phyloP scores from a whole-genome alignment of 2,113 vertebrate genomes.

The Tachysurus fulvidraco region DNA sequence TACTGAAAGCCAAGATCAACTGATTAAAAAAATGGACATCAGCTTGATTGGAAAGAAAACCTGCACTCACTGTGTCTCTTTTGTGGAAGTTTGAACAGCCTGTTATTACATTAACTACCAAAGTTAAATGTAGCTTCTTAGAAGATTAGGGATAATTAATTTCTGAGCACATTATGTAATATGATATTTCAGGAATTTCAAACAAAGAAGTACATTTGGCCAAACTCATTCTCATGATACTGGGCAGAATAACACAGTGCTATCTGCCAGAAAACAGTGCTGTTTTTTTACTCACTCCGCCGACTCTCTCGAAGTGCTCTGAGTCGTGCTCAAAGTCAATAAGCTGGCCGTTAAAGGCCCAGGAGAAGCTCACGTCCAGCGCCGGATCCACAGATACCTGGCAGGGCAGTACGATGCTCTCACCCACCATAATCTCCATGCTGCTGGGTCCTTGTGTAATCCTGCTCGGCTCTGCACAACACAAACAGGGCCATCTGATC shows the following conservation, averaged over 20 bases:
- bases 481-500: conserved; percentile 48
- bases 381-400: conserved; percentile 88
- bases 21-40: background rate
- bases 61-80: background rate
- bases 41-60: background rate
- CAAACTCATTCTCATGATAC: background rate
- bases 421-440: conserved; percentile 92
- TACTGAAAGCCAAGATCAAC: background rate
- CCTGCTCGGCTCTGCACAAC: conserved; percentile 84
- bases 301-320: conserved; percentile 89
- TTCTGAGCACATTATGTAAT: background rate
- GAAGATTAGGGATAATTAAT: background rate
- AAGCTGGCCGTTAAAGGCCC: conserved; percentile 90
- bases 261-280: conserved; percentile 1
- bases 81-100: too few species aligned
- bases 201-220: background rate
- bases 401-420: conserved; percentile 90
- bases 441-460: conserved; percentile 87
- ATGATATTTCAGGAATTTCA: background rate
- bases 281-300: conserved; percentile 82
- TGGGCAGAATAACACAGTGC: background rate
- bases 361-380: conserved; percentile 86
- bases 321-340: conserved; percentile 83
- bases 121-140: background rate
- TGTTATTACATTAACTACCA: background rate